Conservation (phyloP, 1,140 invertebrate species). For the Heliconius hermathena region DNA sequence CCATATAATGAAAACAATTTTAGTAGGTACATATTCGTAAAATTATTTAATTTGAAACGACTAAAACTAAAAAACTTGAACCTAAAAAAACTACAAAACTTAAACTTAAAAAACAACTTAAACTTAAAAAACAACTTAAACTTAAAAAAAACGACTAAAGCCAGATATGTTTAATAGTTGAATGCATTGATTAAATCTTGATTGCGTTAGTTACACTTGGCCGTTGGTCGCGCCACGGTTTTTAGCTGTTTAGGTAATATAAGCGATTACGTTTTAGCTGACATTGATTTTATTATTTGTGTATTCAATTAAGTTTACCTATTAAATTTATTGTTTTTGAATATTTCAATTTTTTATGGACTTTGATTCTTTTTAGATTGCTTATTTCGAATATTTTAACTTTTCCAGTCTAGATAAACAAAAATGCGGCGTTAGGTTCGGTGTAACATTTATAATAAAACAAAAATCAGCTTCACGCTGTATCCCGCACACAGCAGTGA, state of each 20-base stretch:
- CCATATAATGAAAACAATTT: neutral
- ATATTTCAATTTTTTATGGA: neutral
- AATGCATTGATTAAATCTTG: neutral
- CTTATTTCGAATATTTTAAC: neutral
- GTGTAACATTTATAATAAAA: neutral
- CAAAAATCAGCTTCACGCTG: no score
- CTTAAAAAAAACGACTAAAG: neutral
- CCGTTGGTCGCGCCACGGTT: conserved; percentile 4
- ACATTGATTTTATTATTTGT: neutral
- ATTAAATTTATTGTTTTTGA: neutral
- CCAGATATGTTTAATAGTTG: neutral
- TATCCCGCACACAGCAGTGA: no score
- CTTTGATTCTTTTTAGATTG: neutral
- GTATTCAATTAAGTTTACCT: neutral
- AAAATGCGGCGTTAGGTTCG: neutral
- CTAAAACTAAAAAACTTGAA: no score
- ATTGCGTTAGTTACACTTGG: neutral
- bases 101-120: no score
- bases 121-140: no score
- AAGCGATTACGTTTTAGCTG: neutral
- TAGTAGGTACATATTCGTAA: neutral
- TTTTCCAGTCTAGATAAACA: neutral
- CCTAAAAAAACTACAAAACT: no score
- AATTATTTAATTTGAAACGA: neutral
- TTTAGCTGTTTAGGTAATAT: conserved; percentile 4